Evolutionary conservation across 2,113 vertebrate species (phyloP).

Genomic region (Cephalopholis sonnerati): DNA sequence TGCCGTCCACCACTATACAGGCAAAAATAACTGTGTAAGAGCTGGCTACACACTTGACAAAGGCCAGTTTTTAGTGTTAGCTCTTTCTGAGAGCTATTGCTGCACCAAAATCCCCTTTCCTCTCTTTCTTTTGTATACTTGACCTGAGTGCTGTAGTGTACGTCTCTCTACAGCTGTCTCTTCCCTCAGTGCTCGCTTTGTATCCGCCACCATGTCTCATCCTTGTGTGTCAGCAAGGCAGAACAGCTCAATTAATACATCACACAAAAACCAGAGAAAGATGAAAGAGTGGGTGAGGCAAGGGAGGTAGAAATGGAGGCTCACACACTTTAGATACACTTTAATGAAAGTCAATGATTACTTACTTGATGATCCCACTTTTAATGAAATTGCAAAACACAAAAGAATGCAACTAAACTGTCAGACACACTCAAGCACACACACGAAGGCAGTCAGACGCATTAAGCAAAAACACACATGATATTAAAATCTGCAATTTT

Average conservation of each 20-base stretch:
- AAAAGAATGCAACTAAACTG: neutral
- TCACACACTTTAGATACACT: constrained; percentile 1
- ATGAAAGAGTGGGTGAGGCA: constrained; percentile 21
- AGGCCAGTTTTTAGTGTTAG: neutral
- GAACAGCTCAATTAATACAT: constrained; percentile 46
- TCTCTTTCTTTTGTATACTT: neutral
- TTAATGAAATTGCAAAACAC: constrained; percentile 27
- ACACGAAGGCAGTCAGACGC: neutral
- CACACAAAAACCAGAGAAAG: neutral
- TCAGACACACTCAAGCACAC: neutral
- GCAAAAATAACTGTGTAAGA: neutral
- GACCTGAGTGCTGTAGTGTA: constrained; percentile 9
- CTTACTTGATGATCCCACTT: neutral
- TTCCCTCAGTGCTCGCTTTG: constrained; percentile 10
- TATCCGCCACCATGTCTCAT: neutral
- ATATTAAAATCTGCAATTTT: neutral
- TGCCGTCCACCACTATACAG: neutral
- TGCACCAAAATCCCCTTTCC: neutral
- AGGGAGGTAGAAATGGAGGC: neutral
- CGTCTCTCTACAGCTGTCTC: neutral
- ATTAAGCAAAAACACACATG: neutral
- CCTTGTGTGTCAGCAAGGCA: constrained; percentile 22
- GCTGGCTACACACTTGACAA: neutral
- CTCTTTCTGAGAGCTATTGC: constrained; percentile 2
- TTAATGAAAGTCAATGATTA: no score